Conservation (phyloP, 2,113 vertebrate species). For the Oreochromis spilurus region DNA sequence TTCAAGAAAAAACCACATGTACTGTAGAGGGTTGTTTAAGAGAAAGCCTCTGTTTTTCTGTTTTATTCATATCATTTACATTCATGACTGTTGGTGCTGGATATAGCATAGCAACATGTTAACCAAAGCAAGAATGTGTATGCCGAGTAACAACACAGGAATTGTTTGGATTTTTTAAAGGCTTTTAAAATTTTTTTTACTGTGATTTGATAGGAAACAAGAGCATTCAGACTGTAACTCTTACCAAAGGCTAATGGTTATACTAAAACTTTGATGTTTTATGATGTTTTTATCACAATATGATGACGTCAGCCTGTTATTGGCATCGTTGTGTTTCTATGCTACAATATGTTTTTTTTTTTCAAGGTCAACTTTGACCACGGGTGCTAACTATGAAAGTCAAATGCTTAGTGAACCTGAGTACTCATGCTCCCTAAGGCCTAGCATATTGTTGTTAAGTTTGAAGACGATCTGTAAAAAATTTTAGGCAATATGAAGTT, state of each 20-base stretch:
- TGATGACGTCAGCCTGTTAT: background rate
- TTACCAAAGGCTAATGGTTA: background rate
- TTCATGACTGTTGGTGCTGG: background rate
- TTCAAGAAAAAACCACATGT: background rate
- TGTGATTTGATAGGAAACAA: background rate
- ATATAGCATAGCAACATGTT: background rate
- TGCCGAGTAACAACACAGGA: background rate
- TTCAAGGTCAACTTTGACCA: background rate
- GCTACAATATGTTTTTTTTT: background rate
- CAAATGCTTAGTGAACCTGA: background rate
- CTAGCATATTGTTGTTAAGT: background rate
- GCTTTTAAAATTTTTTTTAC: background rate
- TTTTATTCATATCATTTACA: background rate
- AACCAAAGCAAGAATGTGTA: background rate
- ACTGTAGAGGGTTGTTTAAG: background rate
- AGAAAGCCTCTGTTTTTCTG: background rate
- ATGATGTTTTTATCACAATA: background rate
- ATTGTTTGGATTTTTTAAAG: background rate
- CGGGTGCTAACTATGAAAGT: background rate
- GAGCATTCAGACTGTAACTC: accelerated
- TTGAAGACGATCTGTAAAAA: background rate
- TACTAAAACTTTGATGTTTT: background rate
- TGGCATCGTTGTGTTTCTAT: background rate
- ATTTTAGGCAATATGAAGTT: accelerated
- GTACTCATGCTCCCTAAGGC: background rate